Evolutionary conservation across 1,140 invertebrate genomes (phyloP), one percentile per base, ranked within the genome.

Genomic region (Drosophila ogumai): DNA sequence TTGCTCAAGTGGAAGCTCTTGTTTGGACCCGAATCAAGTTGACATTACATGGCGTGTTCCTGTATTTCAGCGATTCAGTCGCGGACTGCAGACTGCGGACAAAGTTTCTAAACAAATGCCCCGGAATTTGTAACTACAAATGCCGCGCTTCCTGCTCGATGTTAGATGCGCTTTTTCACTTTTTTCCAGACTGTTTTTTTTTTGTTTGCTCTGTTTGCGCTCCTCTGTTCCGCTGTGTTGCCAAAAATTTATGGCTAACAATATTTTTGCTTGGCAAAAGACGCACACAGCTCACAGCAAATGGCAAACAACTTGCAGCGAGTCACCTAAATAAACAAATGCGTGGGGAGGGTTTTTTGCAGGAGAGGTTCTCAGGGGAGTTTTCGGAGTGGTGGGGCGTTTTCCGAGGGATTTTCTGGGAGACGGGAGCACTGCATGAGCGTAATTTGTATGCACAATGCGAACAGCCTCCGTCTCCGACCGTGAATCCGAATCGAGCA

Each of bases 361-460:
- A 10, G 41, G 25, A 44, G n/a, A 12, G 40, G 22, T 55, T 55
- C 40, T 32, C n/a, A 13, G 38, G 56, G 25, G 44, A 6, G 15
- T n/a, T 34, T 17, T 25, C 38, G 19, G 47, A 5, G 36, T 32
- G 52, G 49, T 7, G 36, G 34, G 57, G 41, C 31, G 46, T 41
- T 41, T 32, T 58, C 55, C 61, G 38, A 40, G 46, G 46, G 66
- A 69, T 60, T 41, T 49, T 25, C 67, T 3, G 13, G 13, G 73
- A 65, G 74, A 68, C 41, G 56, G 72, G 54, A 63, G 75, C 76
- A 72, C 67, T 81, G 77, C 69, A 47, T 66, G 66, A 71, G 57
- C 55, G 78, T 90, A 90, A 90, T 88, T 88, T 88, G 84, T 90
- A 88, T 90, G 85, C 84, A 88, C 81, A 81, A 75, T 78, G 73